Conservation (phyloP, 2,797 vertebrate genomes). For the Acipenser transmontanus region DNA sequence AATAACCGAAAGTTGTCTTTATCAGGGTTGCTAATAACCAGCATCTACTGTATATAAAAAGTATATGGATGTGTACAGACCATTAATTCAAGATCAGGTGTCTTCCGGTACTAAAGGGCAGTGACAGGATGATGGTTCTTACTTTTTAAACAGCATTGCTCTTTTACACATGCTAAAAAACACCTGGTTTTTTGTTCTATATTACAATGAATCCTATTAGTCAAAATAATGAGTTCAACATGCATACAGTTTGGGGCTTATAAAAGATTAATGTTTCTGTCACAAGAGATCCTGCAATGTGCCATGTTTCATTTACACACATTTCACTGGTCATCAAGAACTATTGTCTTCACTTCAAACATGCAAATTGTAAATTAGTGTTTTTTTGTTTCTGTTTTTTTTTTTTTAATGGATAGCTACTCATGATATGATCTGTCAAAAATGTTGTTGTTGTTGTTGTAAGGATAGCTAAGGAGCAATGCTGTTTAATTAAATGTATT, state of each 20-base stretch:
- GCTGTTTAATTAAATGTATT: neutral
- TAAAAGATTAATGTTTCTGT: neutral
- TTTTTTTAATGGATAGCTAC: neutral
- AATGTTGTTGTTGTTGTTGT: neutral
- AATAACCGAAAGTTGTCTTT: too few species aligned
- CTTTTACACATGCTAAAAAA: too few species aligned
- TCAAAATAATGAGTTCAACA: neutral
- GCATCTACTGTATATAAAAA: too few species aligned
- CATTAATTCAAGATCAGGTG: too few species aligned
- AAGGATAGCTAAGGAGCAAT: neutral
- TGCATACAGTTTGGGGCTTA: neutral
- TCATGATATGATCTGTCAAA: slow-evolving; percentile 4
- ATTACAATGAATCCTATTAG: neutral
- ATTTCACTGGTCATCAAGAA: neutral
- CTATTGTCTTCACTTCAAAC: neutral
- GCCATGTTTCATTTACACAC: neutral
- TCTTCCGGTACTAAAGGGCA: too few species aligned
- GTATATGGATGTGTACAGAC: too few species aligned
- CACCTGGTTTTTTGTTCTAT: too few species aligned
- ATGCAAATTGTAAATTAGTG: neutral
- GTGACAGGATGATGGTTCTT: too few species aligned
- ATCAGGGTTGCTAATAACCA: too few species aligned
- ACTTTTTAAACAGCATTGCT: too few species aligned
- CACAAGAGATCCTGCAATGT: neutral
- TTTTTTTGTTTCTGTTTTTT: too few species aligned